Percentiles rank a stretch among this genome's conserved stretches.
Evolutionary conservation across 2,797 vertebrate genomes (phyloP).

Genomic region (Pseudochirops corinnae): DNA sequence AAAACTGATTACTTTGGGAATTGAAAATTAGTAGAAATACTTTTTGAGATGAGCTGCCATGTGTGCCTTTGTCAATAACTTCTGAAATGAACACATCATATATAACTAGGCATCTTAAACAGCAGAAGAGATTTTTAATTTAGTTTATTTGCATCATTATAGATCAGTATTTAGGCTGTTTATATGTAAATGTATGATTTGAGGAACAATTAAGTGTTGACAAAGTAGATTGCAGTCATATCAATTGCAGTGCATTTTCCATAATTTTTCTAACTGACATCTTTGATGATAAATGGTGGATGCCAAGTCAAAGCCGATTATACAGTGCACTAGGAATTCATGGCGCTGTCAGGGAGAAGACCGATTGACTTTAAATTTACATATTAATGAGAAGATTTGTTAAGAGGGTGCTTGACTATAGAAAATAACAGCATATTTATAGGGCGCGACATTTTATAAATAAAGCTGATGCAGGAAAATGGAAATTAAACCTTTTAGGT

Average conservation of each 20-base stretch:
- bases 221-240: slow-evolving; percentile 90
- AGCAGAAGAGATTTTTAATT: slow-evolving; percentile 88
- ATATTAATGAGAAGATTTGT: slow-evolving; percentile 99
- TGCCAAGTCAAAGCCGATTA: slow-evolving; percentile 98
- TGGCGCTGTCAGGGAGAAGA: slow-evolving; percentile 95
- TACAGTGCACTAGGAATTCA: slow-evolving; percentile 95
- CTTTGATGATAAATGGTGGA: slow-evolving; percentile 93
- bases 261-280: slow-evolving; percentile 94
- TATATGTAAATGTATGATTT: slow-evolving; percentile 92
- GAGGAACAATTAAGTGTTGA: slow-evolving; percentile 92
- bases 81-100: slow-evolving; percentile 85
- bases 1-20: slow-evolving; percentile 78
- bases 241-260: slow-evolving; percentile 89
- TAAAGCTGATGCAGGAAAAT: slow-evolving; percentile 99
- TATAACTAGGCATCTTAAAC: slow-evolving; percentile 81
- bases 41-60: slow-evolving; percentile 76
- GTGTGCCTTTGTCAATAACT: slow-evolving; percentile 80
- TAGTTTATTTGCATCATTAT: slow-evolving; percentile 90
- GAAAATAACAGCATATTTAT: slow-evolving; percentile 98
- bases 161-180: slow-evolving; percentile 89
- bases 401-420: slow-evolving; percentile 97
- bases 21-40: slow-evolving; percentile 77
- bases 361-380: slow-evolving; percentile 99
- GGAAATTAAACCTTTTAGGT: slow-evolving; percentile 99
- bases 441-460: slow-evolving; percentile 99